These are phyloP conservation scores for Gymnothorax reevesii DNA, from an alignment of 2,797 vertebrate species.

Conservation along the genomic window DNA sequence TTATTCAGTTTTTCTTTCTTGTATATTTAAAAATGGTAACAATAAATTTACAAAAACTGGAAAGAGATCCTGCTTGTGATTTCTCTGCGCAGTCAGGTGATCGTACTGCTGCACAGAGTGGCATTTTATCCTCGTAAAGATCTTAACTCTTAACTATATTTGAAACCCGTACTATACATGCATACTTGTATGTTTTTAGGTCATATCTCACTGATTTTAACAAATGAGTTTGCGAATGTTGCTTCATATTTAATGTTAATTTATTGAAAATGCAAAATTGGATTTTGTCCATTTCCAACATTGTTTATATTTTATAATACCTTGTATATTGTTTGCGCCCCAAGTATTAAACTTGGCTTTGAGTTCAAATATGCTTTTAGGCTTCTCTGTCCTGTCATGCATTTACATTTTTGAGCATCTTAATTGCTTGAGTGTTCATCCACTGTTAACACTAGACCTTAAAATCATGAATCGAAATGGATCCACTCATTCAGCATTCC, in stretches of 20 bases:
- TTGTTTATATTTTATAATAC: not conserved
- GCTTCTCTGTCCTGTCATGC: not conserved
- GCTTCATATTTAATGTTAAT: not conserved
- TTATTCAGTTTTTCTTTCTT: conserved; percentile 68
- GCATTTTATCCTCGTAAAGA: not conserved
- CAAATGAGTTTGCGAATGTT: not conserved
- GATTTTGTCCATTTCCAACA: conserved; percentile 10
- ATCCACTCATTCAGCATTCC: not conserved
- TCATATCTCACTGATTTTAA: not conserved
- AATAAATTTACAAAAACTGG: conserved; percentile 72
- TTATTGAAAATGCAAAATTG: not conserved
- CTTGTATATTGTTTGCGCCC: not conserved
- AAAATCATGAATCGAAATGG: not conserved
- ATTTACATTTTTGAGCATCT: not conserved
- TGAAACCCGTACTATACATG: not conserved
- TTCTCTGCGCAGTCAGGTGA: not conserved
- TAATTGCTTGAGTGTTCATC: not conserved
- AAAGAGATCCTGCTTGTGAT: conserved; percentile 28
- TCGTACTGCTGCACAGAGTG: not conserved
- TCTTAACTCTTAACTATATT: not conserved
- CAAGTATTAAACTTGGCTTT: conserved; percentile 14
- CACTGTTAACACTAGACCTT: not conserved
- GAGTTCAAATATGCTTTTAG: not conserved
- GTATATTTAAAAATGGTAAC: conserved; percentile 73
- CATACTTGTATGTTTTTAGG: not conserved